Evolutionary conservation across 2,113 vertebrate genomes (phyloP).

Genomic region (Syngnathoides biaculeatus): DNA sequence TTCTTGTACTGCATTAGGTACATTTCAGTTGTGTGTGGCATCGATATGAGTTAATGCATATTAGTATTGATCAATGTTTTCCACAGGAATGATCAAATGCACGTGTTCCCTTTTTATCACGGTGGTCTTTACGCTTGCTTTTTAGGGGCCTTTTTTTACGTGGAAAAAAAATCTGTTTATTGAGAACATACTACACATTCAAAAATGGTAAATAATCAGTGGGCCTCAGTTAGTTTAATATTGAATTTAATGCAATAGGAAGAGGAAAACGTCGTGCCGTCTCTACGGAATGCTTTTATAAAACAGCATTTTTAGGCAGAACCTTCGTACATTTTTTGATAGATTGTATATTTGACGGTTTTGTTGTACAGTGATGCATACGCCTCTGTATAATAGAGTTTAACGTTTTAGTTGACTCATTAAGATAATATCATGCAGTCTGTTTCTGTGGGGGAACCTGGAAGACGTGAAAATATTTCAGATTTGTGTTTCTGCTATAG

Average conservation of each 20-base stretch:
- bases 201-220: background rate
- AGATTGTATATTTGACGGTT: background rate
- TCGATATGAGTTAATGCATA: conserved; percentile 5
- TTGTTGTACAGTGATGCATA: conserved; percentile 20
- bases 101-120: background rate
- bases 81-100: background rate
- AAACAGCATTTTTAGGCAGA: conserved; percentile 9
- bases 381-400: conserved; percentile 12
- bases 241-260: background rate
- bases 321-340: conserved; percentile 17
- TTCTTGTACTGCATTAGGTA: background rate
- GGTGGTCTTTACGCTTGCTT: background rate
- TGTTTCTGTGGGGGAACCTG: conserved; percentile 10
- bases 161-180: background rate
- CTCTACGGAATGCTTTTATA: conserved; percentile 16
- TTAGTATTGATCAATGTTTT: conserved; percentile 3
- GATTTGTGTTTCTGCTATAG: conserved; percentile 18
- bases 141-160: background rate
- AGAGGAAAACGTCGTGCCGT: background rate
- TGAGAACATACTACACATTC: background rate
- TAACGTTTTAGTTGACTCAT: background rate
- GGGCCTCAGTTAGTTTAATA: background rate
- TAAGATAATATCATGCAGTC: background rate
- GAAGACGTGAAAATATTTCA: conserved; percentile 11
- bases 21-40: conserved; percentile 1